Evolutionary conservation across 2,113 vertebrate genomes (phyloP).

Genomic region (Eptesicus fuscus): DNA sequence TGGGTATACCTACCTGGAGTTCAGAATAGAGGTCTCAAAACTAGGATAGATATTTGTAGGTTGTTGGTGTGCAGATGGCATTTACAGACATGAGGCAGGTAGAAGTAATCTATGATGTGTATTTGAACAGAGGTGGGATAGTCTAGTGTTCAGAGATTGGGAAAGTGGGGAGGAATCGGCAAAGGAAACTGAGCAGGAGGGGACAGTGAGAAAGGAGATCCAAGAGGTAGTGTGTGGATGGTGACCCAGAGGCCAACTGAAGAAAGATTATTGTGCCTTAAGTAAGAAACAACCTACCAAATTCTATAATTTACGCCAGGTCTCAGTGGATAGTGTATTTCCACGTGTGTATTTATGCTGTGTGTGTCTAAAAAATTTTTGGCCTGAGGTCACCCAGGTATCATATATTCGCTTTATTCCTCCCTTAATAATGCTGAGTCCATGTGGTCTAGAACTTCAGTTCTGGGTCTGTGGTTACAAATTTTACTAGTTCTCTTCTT

Average conservation of each 20-base stretch:
- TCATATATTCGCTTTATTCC: neutral
- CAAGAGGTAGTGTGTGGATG: neutral
- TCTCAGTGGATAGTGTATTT: neutral
- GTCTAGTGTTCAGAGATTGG: neutral
- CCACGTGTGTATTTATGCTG: neutral
- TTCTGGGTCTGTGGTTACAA: neutral
- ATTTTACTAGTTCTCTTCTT: neutral
- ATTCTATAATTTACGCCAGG: neutral
- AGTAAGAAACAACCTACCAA: neutral
- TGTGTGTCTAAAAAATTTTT: neutral
- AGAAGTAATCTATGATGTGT: neutral
- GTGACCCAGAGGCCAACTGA: neutral
- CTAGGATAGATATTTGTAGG: neutral
- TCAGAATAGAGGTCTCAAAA: neutral
- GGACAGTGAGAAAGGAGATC: neutral
- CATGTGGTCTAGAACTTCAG: neutral
- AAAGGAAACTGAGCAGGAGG: neutral
- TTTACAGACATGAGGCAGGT: neutral
- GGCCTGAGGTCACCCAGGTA: neutral
- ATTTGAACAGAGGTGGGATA: neutral
- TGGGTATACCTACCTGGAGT: neutral
- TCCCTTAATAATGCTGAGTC: neutral
- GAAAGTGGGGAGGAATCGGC: neutral
- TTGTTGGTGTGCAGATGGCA: neutral
- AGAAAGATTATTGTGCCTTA: neutral